Percentiles rank a stretch among this genome's conserved stretches.
These are phyloP conservation scores for Mythimna ferrago DNA, from an alignment of 2,888 invertebrate species.

Conservation along the genomic window DNA sequence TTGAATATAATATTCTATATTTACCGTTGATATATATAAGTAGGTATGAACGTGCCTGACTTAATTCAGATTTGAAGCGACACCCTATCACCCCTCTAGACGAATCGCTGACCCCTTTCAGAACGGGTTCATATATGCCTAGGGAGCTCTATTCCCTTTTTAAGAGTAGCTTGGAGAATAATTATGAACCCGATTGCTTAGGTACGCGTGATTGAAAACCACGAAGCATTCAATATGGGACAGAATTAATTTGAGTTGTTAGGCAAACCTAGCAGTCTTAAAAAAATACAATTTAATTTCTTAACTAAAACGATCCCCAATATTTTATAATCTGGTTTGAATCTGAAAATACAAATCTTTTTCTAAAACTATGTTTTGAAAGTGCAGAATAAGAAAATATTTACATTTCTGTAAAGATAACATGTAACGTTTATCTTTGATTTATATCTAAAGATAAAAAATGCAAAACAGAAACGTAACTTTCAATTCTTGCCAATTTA, in stretches of 20 bases:
- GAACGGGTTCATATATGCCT: constrained; percentile 14
- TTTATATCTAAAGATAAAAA: constrained; percentile 5
- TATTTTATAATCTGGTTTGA: not conserved
- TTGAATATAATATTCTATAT: not conserved
- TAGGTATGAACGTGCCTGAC: not conserved
- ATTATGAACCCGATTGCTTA: not conserved
- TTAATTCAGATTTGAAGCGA: not conserved
- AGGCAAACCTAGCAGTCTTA: not conserved
- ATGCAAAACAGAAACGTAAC: not conserved
- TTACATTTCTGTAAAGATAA: constrained; percentile 19
- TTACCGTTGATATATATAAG: no score
- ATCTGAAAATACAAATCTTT: not conserved
- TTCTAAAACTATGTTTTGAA: not conserved
- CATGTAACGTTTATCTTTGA: constrained; percentile 15
- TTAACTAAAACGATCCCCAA: no score
- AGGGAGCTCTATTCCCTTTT: constrained; percentile 4
- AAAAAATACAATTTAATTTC: not conserved
- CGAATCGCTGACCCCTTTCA: constrained; percentile 26
- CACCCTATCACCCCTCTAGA: constrained; percentile 28
- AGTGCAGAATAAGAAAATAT: not conserved
- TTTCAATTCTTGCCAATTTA: no score
- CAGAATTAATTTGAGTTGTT: not conserved
- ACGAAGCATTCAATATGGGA: not conserved
- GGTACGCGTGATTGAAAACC: not conserved
- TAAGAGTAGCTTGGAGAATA: constrained; percentile 12